Conservation (phyloP, 2,888 invertebrate genomes). For the Phengaris alcon region DNA sequence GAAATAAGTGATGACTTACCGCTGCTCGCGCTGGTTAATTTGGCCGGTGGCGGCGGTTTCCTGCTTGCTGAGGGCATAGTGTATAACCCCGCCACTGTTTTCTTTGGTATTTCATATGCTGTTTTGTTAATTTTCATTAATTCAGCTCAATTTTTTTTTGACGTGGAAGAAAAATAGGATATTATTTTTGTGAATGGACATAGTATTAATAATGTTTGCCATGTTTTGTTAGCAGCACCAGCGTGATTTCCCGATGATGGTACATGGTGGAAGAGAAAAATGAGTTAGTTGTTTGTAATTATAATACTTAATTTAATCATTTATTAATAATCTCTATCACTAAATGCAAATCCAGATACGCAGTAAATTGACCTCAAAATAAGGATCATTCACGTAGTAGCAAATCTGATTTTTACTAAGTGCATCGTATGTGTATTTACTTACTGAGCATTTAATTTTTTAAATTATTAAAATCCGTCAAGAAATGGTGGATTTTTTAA, state of each 20-base stretch:
- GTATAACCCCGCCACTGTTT: conserved; percentile 60
- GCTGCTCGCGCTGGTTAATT: conserved; percentile 54
- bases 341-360: no score
- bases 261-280: conserved; percentile 32
- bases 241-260: conserved; percentile 33
- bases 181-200: conserved; percentile 1
- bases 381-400: no score
- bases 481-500: no score
- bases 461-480: no score
- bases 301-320: background rate
- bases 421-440: no score
- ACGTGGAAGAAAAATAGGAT: background rate
- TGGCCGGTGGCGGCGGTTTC: conserved; percentile 68
- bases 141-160: background rate
- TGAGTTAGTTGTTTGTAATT: conserved; percentile 18
- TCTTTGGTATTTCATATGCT: conserved; percentile 66
- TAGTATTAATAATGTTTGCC: conserved; percentile 22
- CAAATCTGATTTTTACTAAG: no score
- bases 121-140: conserved; percentile 27
- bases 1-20: conserved; percentile 50
- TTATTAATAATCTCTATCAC: background rate
- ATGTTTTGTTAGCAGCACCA: conserved; percentile 20
- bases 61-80: conserved; percentile 59
- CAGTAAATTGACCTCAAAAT: no score
- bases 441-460: no score